Conservation (phyloP, 2,888 invertebrate species). For the Cheilosia soror region DNA sequence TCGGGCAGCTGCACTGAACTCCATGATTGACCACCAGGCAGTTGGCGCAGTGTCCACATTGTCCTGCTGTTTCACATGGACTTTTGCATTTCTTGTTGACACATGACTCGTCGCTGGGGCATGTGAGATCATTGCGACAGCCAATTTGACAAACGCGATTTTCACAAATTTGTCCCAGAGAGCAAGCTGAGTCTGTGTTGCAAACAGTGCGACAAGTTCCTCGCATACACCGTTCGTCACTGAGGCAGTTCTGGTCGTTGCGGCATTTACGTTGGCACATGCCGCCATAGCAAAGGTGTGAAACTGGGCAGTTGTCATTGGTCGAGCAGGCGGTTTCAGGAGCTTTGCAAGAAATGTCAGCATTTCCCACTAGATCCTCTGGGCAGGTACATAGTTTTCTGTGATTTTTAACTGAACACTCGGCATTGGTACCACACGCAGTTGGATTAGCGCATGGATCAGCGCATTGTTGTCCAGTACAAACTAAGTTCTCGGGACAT, state of each 20-base stretch:
- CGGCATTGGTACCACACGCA: slow-evolving; percentile 93
- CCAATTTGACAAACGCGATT: slow-evolving; percentile 94
- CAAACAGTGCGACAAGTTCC: slow-evolving; percentile 93
- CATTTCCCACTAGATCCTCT: slow-evolving; percentile 89
- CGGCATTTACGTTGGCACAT: slow-evolving; percentile 91
- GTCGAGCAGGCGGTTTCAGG: slow-evolving; percentile 87
- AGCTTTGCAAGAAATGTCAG: slow-evolving; percentile 89
- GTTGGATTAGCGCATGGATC: slow-evolving; percentile 91
- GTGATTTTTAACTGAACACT: slow-evolving; percentile 89
- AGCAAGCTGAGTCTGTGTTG: slow-evolving; percentile 93
- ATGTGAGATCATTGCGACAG: slow-evolving; percentile 93
- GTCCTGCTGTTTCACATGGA: slow-evolving; percentile 89
- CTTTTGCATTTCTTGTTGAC: slow-evolving; percentile 91
- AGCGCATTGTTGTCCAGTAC: slow-evolving; percentile 91
- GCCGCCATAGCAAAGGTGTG: slow-evolving; percentile 91
- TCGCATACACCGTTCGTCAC: slow-evolving; percentile 93
- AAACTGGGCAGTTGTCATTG: slow-evolving; percentile 88
- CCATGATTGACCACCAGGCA: slow-evolving; percentile 93
- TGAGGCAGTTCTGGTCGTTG: slow-evolving; percentile 92
- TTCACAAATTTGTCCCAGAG: slow-evolving; percentile 92
- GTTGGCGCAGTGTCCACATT: slow-evolving; percentile 93
- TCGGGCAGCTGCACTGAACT: slow-evolving; percentile 93
- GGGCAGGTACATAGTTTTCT: slow-evolving; percentile 90
- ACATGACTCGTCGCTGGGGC: slow-evolving; percentile 90
- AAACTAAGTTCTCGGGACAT: slow-evolving; percentile 89